Conservation (phyloP, 2,113 vertebrate species). For the Dissostichus mawsoni region DNA sequence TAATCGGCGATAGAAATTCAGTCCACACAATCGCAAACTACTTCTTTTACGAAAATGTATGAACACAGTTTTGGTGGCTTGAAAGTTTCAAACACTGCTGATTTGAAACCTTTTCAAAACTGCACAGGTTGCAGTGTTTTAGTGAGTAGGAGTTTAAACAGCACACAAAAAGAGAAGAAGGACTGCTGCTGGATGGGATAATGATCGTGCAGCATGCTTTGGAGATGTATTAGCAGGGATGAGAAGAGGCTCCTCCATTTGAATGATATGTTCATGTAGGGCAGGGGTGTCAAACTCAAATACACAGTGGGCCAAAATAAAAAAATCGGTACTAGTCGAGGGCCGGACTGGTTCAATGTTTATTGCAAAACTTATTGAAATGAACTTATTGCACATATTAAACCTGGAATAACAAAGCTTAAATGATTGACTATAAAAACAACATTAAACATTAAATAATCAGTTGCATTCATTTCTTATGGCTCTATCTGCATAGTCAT, state of each 20-base stretch:
- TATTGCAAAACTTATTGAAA: too few relatives aligned
- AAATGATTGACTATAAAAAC: too few relatives aligned
- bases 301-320: too few relatives aligned
- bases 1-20: conserved; percentile 18
- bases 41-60: not conserved
- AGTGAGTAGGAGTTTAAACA: conserved; percentile 60
- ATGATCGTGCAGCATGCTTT: conserved; percentile 26
- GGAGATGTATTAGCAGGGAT: conserved; percentile 19
- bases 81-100: conserved; percentile 44
- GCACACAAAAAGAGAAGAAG: conserved; percentile 18
- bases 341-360: too few relatives aligned
- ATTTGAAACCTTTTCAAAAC: conserved; percentile 59
- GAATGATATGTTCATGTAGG: not conserved
- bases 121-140: conserved; percentile 61
- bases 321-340: too few relatives aligned
- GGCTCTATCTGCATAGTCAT: too few relatives aligned
- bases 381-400: too few relatives aligned
- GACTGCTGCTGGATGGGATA: conserved; percentile 22
- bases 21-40: conserved; percentile 30
- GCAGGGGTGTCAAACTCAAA: too few relatives aligned
- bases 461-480: too few relatives aligned
- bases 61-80: conserved; percentile 18
- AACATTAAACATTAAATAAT: too few relatives aligned
- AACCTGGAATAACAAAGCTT: too few relatives aligned
- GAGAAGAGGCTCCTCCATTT: not conserved